phyloP scores from a whole-genome alignment of 2,797 vertebrate genomes.

The Premnoplex brunnescens region DNA sequence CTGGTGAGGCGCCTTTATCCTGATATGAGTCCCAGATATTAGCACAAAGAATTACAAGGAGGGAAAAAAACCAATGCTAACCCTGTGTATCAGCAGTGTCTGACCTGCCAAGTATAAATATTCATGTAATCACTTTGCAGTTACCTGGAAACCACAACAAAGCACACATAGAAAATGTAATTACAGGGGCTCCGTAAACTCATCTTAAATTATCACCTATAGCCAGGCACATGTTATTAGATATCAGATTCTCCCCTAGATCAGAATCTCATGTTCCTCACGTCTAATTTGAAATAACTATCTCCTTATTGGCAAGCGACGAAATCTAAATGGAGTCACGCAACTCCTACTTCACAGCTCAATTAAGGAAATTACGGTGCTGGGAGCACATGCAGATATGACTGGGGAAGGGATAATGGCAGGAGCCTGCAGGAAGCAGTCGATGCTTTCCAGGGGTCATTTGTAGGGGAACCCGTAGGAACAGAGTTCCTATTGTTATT shows the following conservation, averaged over 20 bases:
- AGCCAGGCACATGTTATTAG: background rate
- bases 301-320: background rate
- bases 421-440: constrained; percentile 36
- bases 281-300: background rate
- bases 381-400: constrained; percentile 22
- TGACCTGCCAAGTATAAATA: constrained; percentile 21
- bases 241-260: background rate
- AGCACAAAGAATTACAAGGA: background rate
- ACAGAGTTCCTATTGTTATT: constrained; percentile 38
- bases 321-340: background rate
- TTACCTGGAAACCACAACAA: constrained; percentile 47
- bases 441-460: constrained; percentile 6
- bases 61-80: background rate
- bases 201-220: constrained; percentile 49
- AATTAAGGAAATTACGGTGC: background rate
- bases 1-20: background rate
- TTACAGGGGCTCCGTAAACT: constrained; percentile 19
- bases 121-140: background rate
- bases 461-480: constrained; percentile 1
- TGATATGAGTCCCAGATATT: constrained; percentile 9
- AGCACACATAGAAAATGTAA: constrained; percentile 3
- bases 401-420: background rate
- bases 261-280: background rate
- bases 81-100: background rate
- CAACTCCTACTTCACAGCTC: background rate